Evolutionary conservation across 2,113 vertebrate species (phyloP).

Genomic region (Candoia aspera): DNA sequence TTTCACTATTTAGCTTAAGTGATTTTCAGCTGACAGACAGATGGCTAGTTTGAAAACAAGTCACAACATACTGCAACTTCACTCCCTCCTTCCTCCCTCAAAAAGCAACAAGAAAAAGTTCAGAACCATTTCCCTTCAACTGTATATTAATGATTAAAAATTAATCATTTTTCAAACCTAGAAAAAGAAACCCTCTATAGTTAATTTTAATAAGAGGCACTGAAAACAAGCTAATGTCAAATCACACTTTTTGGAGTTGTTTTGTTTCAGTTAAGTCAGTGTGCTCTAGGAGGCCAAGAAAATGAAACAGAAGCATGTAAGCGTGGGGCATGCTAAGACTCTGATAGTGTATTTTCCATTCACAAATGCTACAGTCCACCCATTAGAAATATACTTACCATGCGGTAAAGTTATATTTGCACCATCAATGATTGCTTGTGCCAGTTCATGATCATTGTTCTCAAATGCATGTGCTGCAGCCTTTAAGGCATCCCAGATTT

Average conservation of each 20-base stretch:
- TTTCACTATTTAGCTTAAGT: neutral
- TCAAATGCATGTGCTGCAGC: constrained; percentile 95
- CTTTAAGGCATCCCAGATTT: constrained; percentile 97
- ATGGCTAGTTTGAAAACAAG: neutral
- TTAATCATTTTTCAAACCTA: neutral
- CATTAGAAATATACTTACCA: constrained; percentile 75
- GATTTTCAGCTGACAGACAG: neutral
- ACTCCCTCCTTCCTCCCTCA: neutral
- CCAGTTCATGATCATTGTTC: constrained; percentile 94
- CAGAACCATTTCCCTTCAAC: neutral
- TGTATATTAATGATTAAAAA: neutral
- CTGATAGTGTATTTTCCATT: neutral
- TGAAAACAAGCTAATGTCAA: neutral
- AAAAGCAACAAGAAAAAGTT: neutral
- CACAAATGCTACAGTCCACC: neutral
- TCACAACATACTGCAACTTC: neutral
- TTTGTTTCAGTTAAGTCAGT: neutral
- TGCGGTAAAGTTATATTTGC: constrained; percentile 96
- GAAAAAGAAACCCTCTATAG: neutral
- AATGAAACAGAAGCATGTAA: neutral
- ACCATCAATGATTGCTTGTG: constrained; percentile 96
- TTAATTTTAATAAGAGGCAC: neutral
- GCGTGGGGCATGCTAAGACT: neutral
- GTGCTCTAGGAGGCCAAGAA: neutral
- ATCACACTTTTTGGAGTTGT: neutral